Evolutionary conservation across 2,797 vertebrate species (phyloP).

Genomic region (Chloroceryle amazona): DNA sequence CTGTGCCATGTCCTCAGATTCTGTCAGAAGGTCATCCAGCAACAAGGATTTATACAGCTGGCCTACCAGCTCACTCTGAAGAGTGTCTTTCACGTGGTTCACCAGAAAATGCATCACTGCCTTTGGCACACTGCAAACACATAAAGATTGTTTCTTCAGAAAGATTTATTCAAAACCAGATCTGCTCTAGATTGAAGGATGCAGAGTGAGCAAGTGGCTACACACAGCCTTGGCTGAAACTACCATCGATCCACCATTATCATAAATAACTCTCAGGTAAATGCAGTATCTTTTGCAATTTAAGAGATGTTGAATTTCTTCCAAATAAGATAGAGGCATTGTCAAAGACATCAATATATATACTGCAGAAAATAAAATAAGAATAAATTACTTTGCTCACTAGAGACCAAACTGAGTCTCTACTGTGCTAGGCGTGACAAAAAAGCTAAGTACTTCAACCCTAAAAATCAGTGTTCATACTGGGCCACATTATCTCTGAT

Average conservation of each 20-base stretch:
- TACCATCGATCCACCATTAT: not conserved
- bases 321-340: not conserved
- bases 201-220: not conserved
- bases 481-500: not conserved
- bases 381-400: not conserved
- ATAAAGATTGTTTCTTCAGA: not conserved
- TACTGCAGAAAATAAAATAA: not conserved
- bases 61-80: slow-evolving; percentile 97
- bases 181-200: not conserved
- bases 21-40: slow-evolving; percentile 94
- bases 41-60: slow-evolving; percentile 94
- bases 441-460: not conserved
- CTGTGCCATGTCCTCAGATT: slow-evolving; percentile 99
- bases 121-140: slow-evolving; percentile 91
- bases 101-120: slow-evolving; percentile 99
- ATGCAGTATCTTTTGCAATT: not conserved
- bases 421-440: not conserved
- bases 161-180: not conserved
- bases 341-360: not conserved
- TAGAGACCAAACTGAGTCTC: not conserved
- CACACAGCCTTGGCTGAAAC: not conserved
- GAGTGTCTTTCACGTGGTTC: slow-evolving; percentile 96
- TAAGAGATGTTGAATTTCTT: not conserved
- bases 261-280: not conserved
- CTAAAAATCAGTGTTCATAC: not conserved